Conservation (phyloP, 2,797 vertebrate species). For the Prunella strophiata region DNA sequence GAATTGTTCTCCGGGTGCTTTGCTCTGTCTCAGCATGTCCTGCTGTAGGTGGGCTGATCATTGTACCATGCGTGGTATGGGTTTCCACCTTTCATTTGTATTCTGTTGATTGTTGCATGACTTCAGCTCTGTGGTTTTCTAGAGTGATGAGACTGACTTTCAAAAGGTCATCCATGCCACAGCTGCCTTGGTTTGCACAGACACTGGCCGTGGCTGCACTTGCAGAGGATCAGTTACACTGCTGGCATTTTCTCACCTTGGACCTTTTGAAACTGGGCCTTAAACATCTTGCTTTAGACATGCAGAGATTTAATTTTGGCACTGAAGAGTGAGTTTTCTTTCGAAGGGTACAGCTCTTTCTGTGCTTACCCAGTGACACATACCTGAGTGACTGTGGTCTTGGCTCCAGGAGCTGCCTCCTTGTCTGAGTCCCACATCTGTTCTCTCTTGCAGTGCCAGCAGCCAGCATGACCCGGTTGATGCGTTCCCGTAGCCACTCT, state of each 20-base stretch:
- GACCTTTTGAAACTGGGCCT: conserved; percentile 63
- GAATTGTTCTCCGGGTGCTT: conserved; percentile 30
- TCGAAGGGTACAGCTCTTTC: background rate
- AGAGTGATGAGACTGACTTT: conserved; percentile 30
- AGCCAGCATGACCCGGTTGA: conserved; percentile 90
- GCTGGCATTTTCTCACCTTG: background rate
- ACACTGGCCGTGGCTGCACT: background rate
- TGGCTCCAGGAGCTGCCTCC: background rate
- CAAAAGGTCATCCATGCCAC: conserved; percentile 36
- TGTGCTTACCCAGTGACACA: background rate
- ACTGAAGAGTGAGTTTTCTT: background rate
- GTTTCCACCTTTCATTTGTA: conserved; percentile 46
- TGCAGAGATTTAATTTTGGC: conserved; percentile 17
- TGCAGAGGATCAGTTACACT: background rate
- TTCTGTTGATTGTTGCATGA: conserved; percentile 61
- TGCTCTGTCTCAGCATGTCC: conserved; percentile 75
- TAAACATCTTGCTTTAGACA: conserved; percentile 20
- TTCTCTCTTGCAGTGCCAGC: conserved; percentile 87
- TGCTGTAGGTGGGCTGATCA: conserved; percentile 23
- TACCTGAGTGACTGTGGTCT: background rate
- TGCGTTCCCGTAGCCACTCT: conserved; percentile 90
- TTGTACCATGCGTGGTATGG: background rate
- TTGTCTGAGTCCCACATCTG: background rate
- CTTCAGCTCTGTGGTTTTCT: conserved; percentile 27
- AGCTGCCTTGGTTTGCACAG: conserved; percentile 11